These are phyloP conservation scores for Odontothrips loti DNA, from an alignment of 2,888 invertebrate species.

Conservation along the genomic window DNA sequence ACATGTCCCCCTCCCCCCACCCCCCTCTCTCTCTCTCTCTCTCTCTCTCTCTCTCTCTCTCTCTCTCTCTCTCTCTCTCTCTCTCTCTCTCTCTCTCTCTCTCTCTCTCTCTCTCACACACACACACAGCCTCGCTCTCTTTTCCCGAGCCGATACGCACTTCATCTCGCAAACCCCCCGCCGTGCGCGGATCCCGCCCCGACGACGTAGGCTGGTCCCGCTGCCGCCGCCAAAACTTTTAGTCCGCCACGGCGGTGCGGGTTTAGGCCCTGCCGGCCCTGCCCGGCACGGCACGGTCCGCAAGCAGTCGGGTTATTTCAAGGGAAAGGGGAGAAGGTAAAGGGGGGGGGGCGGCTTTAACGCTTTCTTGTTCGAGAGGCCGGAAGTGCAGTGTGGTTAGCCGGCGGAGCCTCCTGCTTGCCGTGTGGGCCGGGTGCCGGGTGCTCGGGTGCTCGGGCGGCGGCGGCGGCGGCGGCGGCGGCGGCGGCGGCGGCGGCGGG, in stretches of 20 bases:
- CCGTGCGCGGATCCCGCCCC: too few species aligned
- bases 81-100: too few species aligned
- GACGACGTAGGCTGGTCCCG: background rate
- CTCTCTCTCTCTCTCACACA: too few species aligned
- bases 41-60: too few species aligned
- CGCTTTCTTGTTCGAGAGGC: constrained; percentile 1
- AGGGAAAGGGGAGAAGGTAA: constrained; percentile 23
- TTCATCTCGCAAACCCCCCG: too few species aligned
- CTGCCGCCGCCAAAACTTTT: background rate
- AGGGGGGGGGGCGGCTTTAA: constrained; percentile 21
- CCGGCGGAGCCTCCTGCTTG: background rate
- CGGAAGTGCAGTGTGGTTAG: background rate
- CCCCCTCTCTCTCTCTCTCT: too few species aligned
- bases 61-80: too few species aligned
- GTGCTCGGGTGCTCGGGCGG: too few species aligned
- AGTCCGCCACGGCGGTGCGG: background rate
- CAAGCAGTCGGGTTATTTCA: background rate
- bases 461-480: background rate
- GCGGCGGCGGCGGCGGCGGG: background rate
- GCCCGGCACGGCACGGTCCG: background rate
- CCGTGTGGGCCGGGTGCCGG: background rate
- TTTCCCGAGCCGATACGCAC: too few species aligned
- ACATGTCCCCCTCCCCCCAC: too few species aligned
- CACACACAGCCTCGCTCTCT: too few species aligned
- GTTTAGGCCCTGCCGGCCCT: background rate